A percentile compares a stretch with the other conserved stretches of the same genome.
These are phyloP conservation scores for Micropterix aruncella DNA, from an alignment of 2,888 invertebrate genomes.

Conservation along the genomic window DNA sequence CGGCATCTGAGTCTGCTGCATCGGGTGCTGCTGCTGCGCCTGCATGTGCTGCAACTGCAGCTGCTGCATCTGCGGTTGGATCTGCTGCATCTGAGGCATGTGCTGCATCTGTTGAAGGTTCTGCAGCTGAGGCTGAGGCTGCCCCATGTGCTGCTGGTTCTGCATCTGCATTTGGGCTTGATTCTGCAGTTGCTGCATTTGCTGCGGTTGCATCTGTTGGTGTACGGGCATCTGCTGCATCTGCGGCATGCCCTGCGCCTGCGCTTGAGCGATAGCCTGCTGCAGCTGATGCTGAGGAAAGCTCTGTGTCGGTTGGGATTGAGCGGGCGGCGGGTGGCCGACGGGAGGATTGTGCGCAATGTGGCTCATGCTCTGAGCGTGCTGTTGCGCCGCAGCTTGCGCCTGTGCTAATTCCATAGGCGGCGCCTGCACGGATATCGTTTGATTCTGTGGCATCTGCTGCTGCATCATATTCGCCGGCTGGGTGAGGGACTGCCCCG, in stretches of 20 bases:
- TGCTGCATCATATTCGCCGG: slow-evolving; percentile 29
- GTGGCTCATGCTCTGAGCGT: slow-evolving; percentile 38
- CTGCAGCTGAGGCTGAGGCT: slow-evolving; percentile 31
- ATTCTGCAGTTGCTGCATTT: slow-evolving; percentile 37
- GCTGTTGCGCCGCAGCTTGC: slow-evolving; percentile 32
- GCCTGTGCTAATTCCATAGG: slow-evolving; percentile 35
- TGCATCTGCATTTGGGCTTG: slow-evolving; percentile 35
- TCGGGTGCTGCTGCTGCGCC: slow-evolving; percentile 32
- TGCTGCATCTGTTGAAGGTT: slow-evolving; percentile 38
- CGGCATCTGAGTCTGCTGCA: slow-evolving; percentile 36
- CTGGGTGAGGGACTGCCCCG: slow-evolving; percentile 36
- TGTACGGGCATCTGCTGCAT: slow-evolving; percentile 40
- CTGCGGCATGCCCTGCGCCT: slow-evolving; percentile 29
- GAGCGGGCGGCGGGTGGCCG: slow-evolving; percentile 25
- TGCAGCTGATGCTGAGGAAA: slow-evolving; percentile 39
- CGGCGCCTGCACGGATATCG: slow-evolving; percentile 36
- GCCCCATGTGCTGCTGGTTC: slow-evolving; percentile 22
- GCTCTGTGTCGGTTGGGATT: slow-evolving; percentile 36
- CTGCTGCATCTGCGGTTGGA: slow-evolving; percentile 36
- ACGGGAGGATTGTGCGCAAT: slow-evolving; percentile 31
- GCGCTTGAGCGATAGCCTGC: slow-evolving; percentile 35
- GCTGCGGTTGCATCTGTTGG: slow-evolving; percentile 33
- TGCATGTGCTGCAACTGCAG: slow-evolving; percentile 39
- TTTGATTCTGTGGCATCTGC: slow-evolving; percentile 30
- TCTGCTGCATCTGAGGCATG: slow-evolving; percentile 35